Evolutionary conservation across 2,888 invertebrate species (phyloP).

Genomic region (Sialis lutaria): DNA sequence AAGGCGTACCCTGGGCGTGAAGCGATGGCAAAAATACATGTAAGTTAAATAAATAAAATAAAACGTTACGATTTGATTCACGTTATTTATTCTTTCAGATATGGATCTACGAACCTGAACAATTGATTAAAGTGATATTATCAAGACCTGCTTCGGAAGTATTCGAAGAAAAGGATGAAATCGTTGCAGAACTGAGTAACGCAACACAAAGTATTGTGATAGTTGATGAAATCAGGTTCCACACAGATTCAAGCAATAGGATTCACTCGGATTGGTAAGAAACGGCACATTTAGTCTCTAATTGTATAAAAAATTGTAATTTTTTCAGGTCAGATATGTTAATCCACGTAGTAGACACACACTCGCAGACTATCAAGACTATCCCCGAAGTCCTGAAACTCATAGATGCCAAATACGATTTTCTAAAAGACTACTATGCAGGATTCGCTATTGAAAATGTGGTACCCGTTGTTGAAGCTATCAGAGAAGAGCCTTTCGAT

Average conservation of each 20-base stretch:
- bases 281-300: not conserved
- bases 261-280: conserved; percentile 53
- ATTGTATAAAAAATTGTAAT: conserved; percentile 4
- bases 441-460: conserved; percentile 61
- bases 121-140: conserved; percentile 68
- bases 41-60: conserved; percentile 26
- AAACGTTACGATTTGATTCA: not conserved
- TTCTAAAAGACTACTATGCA: conserved; percentile 59
- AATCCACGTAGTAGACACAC: conserved; percentile 62
- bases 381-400: conserved; percentile 63
- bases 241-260: conserved; percentile 42
- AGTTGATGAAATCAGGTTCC: conserved; percentile 59
- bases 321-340: conserved; percentile 65
- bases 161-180: conserved; percentile 48
- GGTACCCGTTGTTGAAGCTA: conserved; percentile 46
- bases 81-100: conserved; percentile 33
- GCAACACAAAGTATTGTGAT: conserved; percentile 65
- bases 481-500: conserved; percentile 62
- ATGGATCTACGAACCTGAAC: conserved; percentile 77
- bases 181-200: conserved; percentile 52
- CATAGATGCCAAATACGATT: conserved; percentile 73
- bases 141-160: conserved; percentile 68
- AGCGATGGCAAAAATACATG: conserved; percentile 59
- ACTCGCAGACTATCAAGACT: conserved; percentile 53
- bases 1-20: conserved; percentile 59